Evolutionary conservation across 2,113 vertebrate species (phyloP), one percentile per base, ranked within the genome.

Genomic region (Heptranchias perlo): DNA sequence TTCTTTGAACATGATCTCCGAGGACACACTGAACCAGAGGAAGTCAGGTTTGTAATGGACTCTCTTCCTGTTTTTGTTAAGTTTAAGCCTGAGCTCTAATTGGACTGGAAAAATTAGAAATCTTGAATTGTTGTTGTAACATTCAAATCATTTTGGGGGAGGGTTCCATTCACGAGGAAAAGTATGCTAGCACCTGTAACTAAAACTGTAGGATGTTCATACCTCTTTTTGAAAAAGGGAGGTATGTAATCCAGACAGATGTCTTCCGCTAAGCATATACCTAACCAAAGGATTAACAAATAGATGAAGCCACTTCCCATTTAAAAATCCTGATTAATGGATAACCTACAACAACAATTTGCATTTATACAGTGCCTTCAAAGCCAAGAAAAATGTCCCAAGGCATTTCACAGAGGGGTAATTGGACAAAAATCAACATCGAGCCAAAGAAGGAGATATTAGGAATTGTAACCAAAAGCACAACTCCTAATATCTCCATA

Each of bases 1-100:
- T 99, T 99, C 97, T 99, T 99, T 28, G 99, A 99, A 96, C 99
- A 99, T 0, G 99, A 99, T 39, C 99, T 99, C 54, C 97, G 99
- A 67, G 99, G 99, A 8, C 99, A 99, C 96, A 97, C 98, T 0
- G 98, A 99, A 97, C 99, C 99, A 96, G 99, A 99, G 96, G 99
- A 99, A 98, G 98, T 99, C 98, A 98, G 97, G 98, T 98, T 97
- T 96, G 91, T 94, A 39, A 16, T n/a, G 3, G 11, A 25, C 18
- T 13, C 49, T 96, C 13, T 28, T 96, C 31, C 62, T 92, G n/a
- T 16, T 94, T n/a, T 31, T 65, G 23, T 94, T 21, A 69, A 28
- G 25, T 28, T 73, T 69, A 28, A 95, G 23, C 39, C 62, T 23
- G 4, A 31, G 52, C 13, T 91, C 54, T 54, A 91, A 58, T 31